Base-by-base conservation (phyloP, 2,113 vertebrate genomes). In the Axis porcinus region DNA sequence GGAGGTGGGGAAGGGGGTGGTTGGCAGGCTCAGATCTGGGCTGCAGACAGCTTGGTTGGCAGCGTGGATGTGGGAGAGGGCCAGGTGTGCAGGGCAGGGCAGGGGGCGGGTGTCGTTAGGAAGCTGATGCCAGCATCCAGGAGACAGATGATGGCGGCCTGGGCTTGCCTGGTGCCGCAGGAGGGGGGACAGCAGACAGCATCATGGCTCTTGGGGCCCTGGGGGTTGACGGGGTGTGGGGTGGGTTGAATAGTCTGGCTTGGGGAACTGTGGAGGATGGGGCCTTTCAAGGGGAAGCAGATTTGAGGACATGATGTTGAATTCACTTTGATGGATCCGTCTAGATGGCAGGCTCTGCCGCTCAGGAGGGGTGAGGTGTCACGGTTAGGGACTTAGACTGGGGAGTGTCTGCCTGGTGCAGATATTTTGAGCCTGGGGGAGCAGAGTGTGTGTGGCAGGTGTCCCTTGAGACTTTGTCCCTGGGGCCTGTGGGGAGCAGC, bases 161-260 rank as follows among this genome's bases (percentile, higher is more conserved):
- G 7, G 50, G 50, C 55, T 84, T 40, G 58, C 7, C 1, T 21
- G 19, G 19, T 19, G 1, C 23, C 25, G 52, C 23, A 5, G 17
- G 78, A 64, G 36, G 28, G 30, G 82, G 33, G 52, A 50, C 76
- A 52, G 64, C 0, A 5, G 13, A 13, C 64, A 62, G 67, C 27
- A 11, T 36, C 14, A 0, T 28, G 27, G 33, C 55, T 76, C 40
- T 50, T 0, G 0, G 76, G 47, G 30, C 10, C 50, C 28, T 47
- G 94, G 74, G 19, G n/a, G 40, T 2, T 50, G 60, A 62, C 2
- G 21, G 64, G 62, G 9, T 45, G 47, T 8, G 10, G 36, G 25
- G 23, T 27, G 67, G 33, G 23, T 15, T 62, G 19, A 33, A 9
- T 57, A 47, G 21, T 86, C 62, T 58, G 74, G 43, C 54, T 47